Evolutionary conservation across 1,140 invertebrate species (phyloP).

Genomic region (Limonius californicus): DNA sequence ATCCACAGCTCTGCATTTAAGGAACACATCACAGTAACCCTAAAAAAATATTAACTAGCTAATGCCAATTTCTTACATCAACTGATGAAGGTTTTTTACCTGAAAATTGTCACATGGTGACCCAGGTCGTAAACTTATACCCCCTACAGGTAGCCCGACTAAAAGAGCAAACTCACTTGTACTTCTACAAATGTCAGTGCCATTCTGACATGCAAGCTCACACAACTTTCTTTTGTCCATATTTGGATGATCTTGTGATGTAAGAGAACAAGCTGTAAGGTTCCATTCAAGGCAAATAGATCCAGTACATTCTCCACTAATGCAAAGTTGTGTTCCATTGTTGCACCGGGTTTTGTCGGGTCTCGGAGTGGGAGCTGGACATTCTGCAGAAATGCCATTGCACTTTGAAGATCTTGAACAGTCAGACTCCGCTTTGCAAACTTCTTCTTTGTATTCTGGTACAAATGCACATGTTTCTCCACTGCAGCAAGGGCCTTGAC

Average conservation of each 20-base stretch:
- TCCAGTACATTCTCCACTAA: conserved; percentile 88
- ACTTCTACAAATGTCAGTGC: conserved; percentile 78
- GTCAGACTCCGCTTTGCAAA: conserved; percentile 82
- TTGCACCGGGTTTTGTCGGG: conserved; percentile 82
- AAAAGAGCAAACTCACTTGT: conserved; percentile 76
- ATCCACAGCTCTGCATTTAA: conserved; percentile 95
- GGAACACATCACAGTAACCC: conserved; percentile 98
- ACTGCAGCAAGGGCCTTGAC: conserved; percentile 93
- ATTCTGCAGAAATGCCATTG: conserved; percentile 79
- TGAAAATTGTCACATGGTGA: conserved; percentile 98
- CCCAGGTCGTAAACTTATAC: conserved; percentile 85
- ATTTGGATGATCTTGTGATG: conserved; percentile 75
- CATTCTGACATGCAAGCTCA: conserved; percentile 92
- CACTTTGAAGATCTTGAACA: conserved; percentile 84
- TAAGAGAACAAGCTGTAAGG: conserved; percentile 95
- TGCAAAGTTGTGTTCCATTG: conserved; percentile 83
- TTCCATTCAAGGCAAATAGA: conserved; percentile 95
- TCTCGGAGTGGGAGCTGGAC: conserved; percentile 74
- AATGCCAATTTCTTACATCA: too few relatives aligned
- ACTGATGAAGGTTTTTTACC: too few relatives aligned
- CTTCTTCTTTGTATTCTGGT: conserved; percentile 54
- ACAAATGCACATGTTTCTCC: conserved; percentile 80
- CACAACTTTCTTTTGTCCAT: conserved; percentile 81
- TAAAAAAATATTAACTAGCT: too few relatives aligned
- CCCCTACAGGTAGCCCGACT: conserved; percentile 75